Conservation (phyloP, 2,888 invertebrate species). For the Drosophila neotestacea region DNA sequence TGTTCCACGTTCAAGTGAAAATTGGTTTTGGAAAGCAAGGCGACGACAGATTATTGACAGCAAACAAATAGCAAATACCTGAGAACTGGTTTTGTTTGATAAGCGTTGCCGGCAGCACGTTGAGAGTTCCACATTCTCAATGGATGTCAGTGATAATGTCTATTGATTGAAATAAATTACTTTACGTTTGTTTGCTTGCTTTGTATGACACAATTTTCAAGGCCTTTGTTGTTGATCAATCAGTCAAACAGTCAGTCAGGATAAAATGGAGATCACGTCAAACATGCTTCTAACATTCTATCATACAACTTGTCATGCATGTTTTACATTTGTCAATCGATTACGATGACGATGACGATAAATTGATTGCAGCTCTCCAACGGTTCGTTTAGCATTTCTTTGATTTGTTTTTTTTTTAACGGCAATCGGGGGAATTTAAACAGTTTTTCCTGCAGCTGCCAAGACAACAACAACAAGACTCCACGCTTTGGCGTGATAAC, state of each 20-base stretch:
- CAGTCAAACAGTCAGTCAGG: constrained; percentile 8
- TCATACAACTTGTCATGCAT: constrained; percentile 13
- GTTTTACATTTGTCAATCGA: constrained; percentile 39
- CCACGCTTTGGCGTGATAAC: constrained; percentile 69
- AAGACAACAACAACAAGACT: constrained; percentile 40
- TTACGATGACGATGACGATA: constrained; percentile 36
- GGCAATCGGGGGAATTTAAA: constrained; percentile 47
- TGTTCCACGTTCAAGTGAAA: constrained; percentile 52
- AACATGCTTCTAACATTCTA: neutral
- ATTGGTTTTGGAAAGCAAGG: constrained; percentile 61
- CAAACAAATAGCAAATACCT: constrained; percentile 57
- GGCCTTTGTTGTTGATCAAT: constrained; percentile 50
- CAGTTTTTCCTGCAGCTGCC: constrained; percentile 45
- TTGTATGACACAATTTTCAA: constrained; percentile 68
- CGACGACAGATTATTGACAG: constrained; percentile 70
- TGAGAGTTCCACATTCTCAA: constrained; percentile 62
- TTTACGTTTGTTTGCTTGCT: constrained; percentile 35
- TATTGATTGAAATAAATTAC: constrained; percentile 65
- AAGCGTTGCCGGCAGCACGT: constrained; percentile 28
- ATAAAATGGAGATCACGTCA: constrained; percentile 18
- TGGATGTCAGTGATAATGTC: constrained; percentile 63
- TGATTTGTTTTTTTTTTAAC: constrained; percentile 42
- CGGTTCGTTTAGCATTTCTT: constrained; percentile 26
- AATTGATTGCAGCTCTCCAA: constrained; percentile 19
- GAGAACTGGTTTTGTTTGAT: constrained; percentile 50